A percentile compares a stretch with the other conserved stretches of the same genome.
phyloP scores from a whole-genome alignment of 2,113 vertebrate genomes.

The Cavia porcellus region DNA sequence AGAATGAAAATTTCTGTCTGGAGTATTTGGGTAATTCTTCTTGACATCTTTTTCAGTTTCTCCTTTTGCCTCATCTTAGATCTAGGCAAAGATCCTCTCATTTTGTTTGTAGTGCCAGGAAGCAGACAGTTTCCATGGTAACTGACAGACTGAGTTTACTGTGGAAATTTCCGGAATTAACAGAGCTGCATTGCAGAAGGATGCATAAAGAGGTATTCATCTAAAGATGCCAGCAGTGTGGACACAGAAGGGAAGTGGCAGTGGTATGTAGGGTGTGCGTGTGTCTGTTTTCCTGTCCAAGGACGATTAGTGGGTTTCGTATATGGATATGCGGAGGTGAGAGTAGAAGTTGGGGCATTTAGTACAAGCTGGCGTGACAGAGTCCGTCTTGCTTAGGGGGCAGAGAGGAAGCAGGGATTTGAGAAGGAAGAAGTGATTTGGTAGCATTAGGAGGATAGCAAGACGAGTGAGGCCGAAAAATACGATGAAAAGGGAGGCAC shows the following conservation, averaged over 20 bases:
- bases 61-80: conserved; percentile 63
- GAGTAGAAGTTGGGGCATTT: conserved; percentile 14
- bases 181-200: conserved; percentile 83
- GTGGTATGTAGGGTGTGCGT: conserved; percentile 70
- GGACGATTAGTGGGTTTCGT: not conserved
- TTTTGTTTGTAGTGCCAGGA: conserved; percentile 78
- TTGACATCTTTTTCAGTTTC: conserved; percentile 20
- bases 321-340: not conserved
- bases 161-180: conserved; percentile 84
- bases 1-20: conserved; percentile 51
- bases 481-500: not conserved
- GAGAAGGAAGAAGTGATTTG: conserved; percentile 7
- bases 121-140: conserved; percentile 81
- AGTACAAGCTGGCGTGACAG: not conserved
- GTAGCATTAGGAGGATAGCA: conserved; percentile 25
- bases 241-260: conserved; percentile 67
- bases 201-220: conserved; percentile 77
- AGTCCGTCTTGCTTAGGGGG: not conserved
- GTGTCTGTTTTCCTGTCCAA: conserved; percentile 63
- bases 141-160: conserved; percentile 73
- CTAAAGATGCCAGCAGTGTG: conserved; percentile 43
- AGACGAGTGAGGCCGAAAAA: not conserved
- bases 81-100: conserved; percentile 77
- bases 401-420: conserved; percentile 22
- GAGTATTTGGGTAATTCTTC: conserved; percentile 55